A percentile compares a stretch with the other conserved stretches of the same genome.
Conservation (phyloP, 1,140 invertebrate species). For the Drosophila nigromelanica region DNA sequence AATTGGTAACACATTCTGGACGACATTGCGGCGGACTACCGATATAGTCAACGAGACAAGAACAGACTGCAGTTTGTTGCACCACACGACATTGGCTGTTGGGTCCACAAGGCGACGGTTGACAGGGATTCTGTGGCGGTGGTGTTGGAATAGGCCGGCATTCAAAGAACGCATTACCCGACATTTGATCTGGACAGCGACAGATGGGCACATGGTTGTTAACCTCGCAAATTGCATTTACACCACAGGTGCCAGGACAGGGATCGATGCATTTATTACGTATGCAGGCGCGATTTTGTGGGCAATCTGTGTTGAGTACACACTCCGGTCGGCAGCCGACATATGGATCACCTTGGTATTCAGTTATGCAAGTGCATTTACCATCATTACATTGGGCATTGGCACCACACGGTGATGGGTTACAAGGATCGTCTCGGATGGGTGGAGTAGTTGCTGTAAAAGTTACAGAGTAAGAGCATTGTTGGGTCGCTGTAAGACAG, state of each 20-base stretch:
- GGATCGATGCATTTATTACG: conserved; percentile 93
- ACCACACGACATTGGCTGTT: conserved; percentile 90
- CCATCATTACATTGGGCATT: conserved; percentile 92
- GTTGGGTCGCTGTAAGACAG: not conserved
- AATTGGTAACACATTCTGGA: conserved; percentile 90
- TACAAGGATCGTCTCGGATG: conserved; percentile 85
- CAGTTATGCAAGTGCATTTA: conserved; percentile 90
- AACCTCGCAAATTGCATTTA: conserved; percentile 90
- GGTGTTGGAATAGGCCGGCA: conserved; percentile 81
- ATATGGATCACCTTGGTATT: conserved; percentile 94
- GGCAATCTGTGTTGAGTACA: conserved; percentile 93
- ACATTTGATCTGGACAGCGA: conserved; percentile 89
- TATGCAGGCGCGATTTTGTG: conserved; percentile 89
- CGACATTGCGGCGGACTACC: conserved; percentile 90
- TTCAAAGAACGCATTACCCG: conserved; percentile 88
- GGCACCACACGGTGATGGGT: conserved; percentile 92
- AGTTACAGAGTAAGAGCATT: conserved; percentile 14
- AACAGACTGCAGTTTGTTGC: conserved; percentile 90
- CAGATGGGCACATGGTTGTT: conserved; percentile 91
- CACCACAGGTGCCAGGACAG: conserved; percentile 91
- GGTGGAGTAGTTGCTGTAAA: conserved; percentile 64
- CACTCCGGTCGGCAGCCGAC: conserved; percentile 92
- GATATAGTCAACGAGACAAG: conserved; percentile 88
- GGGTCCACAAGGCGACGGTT: conserved; percentile 90
- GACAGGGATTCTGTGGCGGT: conserved; percentile 86